These are phyloP conservation scores for Glyphotaelius pellucidus DNA, from an alignment of 2,888 invertebrate species.

Conservation along the genomic window DNA sequence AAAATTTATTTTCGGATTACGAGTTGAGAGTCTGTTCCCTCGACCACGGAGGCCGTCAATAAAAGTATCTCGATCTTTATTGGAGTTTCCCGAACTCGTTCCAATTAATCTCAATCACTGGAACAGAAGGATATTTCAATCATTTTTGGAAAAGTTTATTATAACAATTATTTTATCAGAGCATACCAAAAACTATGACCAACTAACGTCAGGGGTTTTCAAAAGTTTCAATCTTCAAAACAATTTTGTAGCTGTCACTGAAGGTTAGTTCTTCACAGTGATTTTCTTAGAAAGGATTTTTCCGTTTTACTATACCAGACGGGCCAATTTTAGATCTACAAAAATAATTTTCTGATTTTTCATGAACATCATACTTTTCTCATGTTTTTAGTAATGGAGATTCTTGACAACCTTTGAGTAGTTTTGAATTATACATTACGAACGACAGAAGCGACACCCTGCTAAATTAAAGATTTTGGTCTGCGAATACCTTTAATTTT, in stretches of 20 bases:
- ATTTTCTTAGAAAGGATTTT: background rate
- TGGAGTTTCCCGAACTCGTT: too few relatives aligned
- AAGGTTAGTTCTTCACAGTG: background rate
- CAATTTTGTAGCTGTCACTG: background rate
- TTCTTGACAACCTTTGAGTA: background rate
- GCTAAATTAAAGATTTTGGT: too few relatives aligned
- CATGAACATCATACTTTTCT: background rate
- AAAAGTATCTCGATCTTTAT: too few relatives aligned
- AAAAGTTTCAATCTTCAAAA: background rate
- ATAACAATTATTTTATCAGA: too few relatives aligned
- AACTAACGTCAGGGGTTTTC: background rate
- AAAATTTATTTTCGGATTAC: too few relatives aligned
- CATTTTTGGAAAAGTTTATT: too few relatives aligned
- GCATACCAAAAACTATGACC: background rate
- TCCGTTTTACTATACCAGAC: background rate
- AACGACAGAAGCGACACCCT: background rate
- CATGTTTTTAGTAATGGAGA: background rate
- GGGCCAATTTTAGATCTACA: background rate
- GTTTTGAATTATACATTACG: background rate
- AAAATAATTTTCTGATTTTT: background rate
- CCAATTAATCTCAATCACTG: too few relatives aligned
- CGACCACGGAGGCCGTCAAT: too few relatives aligned
- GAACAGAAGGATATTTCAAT: too few relatives aligned
- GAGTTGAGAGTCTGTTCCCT: too few relatives aligned
- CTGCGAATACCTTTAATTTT: too few relatives aligned